Evolutionary conservation across 2,888 invertebrate species (phyloP).

Genomic region (Acronicta aceris): DNA sequence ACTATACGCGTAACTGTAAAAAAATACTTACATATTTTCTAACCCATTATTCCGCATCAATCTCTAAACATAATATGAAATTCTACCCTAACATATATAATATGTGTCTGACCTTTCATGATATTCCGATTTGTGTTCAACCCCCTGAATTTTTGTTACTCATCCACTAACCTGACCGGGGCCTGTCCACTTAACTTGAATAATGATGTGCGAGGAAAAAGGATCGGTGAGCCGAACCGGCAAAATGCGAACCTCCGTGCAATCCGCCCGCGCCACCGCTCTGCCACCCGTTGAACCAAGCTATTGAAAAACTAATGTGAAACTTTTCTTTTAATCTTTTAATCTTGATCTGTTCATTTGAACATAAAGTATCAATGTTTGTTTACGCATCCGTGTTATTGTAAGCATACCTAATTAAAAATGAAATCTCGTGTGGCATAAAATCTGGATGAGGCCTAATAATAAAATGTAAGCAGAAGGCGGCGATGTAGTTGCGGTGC

Average conservation of each 20-base stretch:
- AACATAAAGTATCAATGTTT: slow-evolving; percentile 10
- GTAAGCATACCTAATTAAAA: slow-evolving; percentile 53
- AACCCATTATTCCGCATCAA: slow-evolving; percentile 55
- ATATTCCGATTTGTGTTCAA: slow-evolving; percentile 65
- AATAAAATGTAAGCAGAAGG: slow-evolving; percentile 77
- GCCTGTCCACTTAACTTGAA: slow-evolving; percentile 85
- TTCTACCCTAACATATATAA: slow-evolving; percentile 48
- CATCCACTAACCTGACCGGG: slow-evolving; percentile 80
- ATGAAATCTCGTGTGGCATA: slow-evolving; percentile 62
- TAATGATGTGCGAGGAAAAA: slow-evolving; percentile 83
- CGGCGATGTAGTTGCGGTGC: slow-evolving; percentile 81
- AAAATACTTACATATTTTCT: slow-evolving; percentile 23
- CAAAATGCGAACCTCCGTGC: slow-evolving; percentile 68
- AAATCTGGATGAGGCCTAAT: slow-evolving; percentile 69
- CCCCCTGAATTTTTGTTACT: slow-evolving; percentile 79
- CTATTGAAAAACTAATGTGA: slow-evolving; percentile 61
- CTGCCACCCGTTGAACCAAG: slow-evolving; percentile 37
- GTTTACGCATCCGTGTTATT: slow-evolving; percentile 23
- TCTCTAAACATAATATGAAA: slow-evolving; percentile 57
- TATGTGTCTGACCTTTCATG: slow-evolving; percentile 62
- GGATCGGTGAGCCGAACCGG: slow-evolving; percentile 76
- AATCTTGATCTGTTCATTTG: slow-evolving; percentile 35
- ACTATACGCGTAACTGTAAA: slow-evolving; percentile 9
- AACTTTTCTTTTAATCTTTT: slow-evolving; percentile 38
- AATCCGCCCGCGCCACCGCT: slow-evolving; percentile 54